Conservation (phyloP, 1,140 invertebrate genomes). For the Calliopsis andreniformis region DNA sequence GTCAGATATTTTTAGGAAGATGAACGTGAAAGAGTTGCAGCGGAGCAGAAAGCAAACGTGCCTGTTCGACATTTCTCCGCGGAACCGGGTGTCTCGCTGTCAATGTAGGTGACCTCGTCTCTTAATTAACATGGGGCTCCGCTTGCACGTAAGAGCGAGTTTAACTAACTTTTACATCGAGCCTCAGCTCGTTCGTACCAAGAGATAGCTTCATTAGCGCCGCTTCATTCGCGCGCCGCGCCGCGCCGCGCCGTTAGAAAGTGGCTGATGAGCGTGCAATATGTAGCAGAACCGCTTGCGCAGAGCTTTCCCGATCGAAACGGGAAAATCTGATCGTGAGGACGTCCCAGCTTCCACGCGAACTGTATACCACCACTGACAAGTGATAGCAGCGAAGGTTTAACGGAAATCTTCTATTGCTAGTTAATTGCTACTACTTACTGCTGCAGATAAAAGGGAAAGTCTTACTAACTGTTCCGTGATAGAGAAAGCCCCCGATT, state of each 20-base stretch:
- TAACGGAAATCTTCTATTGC: too few species aligned
- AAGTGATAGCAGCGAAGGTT: not conserved
- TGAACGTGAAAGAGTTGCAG: too few species aligned
- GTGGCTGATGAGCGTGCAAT: slow-evolving; percentile 70
- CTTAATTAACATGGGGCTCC: slow-evolving; percentile 72
- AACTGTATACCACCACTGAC: not conserved
- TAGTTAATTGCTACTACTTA: too few species aligned
- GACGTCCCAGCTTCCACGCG: not conserved
- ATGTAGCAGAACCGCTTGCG: slow-evolving; percentile 19
- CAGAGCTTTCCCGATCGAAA: slow-evolving; percentile 17
- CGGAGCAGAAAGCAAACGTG: slow-evolving; percentile 53
- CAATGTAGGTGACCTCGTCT: slow-evolving; percentile 77
- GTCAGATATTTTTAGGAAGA: not conserved
- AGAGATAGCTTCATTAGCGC: slow-evolving; percentile 76
- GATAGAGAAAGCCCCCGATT: too few species aligned
- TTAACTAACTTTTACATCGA: slow-evolving; percentile 75
- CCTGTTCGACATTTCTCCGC: slow-evolving; percentile 65
- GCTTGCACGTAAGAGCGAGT: slow-evolving; percentile 57
- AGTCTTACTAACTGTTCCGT: too few species aligned
- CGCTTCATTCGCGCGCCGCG: slow-evolving; percentile 69
- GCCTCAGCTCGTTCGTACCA: slow-evolving; percentile 27
- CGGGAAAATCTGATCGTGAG: slow-evolving; percentile 18
- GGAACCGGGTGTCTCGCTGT: slow-evolving; percentile 50
- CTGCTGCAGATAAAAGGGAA: too few species aligned
- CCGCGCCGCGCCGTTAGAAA: too few species aligned